Evolutionary conservation across 2,888 invertebrate genomes (phyloP).

Genomic region (Zygothrica quintamaculata): DNA sequence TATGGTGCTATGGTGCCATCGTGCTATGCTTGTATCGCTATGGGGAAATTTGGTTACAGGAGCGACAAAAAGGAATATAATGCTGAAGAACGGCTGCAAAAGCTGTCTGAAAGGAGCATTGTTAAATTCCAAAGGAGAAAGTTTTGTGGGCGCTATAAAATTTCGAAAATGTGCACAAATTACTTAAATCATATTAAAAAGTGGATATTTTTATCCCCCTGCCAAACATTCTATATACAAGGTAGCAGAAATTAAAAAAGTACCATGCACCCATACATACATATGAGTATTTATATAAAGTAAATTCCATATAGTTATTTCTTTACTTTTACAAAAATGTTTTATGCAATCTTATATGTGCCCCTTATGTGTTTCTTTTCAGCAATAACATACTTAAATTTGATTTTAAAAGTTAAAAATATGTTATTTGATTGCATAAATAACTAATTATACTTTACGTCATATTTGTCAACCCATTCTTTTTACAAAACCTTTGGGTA

Average conservation of each 20-base stretch:
- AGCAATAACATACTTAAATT: no score
- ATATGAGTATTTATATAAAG: conserved; percentile 21
- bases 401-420: conserved; percentile 17
- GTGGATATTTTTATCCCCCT: conserved; percentile 3
- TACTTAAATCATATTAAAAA: conserved; percentile 73
- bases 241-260: conserved; percentile 58
- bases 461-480: no score
- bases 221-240: conserved; percentile 50
- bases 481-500: no score
- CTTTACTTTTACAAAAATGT: conserved; percentile 3
- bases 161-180: conserved; percentile 73
- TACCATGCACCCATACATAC: conserved; percentile 1
- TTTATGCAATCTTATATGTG: conserved; percentile 42
- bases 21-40: not conserved
- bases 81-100: not conserved
- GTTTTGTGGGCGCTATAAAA: conserved; percentile 73
- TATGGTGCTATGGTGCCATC: not conserved
- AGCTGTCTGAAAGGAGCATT: no score
- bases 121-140: conserved; percentile 62
- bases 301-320: conserved; percentile 28
- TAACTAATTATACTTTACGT: no score
- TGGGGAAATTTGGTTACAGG: not conserved
- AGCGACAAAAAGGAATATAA: conserved; percentile 4
- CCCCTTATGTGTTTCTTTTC: conserved; percentile 34
- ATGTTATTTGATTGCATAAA: no score